These are phyloP conservation scores for Triops longicaudatus DNA, from an alignment of 1,140 invertebrate species.

Conservation along the genomic window DNA sequence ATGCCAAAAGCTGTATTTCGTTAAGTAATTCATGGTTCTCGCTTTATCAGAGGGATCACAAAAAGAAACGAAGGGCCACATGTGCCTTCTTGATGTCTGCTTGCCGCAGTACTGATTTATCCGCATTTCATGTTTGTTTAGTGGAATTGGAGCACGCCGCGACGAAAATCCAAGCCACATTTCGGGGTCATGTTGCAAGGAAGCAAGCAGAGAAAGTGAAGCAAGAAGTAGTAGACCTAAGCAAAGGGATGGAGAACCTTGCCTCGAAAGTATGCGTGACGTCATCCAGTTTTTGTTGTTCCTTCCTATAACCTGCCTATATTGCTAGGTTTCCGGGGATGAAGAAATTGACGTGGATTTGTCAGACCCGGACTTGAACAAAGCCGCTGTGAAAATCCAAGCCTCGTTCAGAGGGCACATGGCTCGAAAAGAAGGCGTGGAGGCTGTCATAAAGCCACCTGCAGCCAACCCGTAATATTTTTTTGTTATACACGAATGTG, in stretches of 20 bases:
- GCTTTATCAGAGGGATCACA: neutral
- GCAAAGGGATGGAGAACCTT: slow-evolving; percentile 43
- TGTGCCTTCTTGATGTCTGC: neutral
- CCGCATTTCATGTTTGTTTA: neutral
- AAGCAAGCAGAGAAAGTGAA: slow-evolving; percentile 49
- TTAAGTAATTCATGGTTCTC: neutral
- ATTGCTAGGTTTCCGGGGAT: slow-evolving; percentile 40
- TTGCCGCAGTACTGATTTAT: neutral
- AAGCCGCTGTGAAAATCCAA: slow-evolving; percentile 86
- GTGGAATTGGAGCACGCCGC: slow-evolving; percentile 51
- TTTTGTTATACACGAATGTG: neutral
- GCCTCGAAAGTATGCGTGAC: slow-evolving; percentile 48
- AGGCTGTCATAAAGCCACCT: neutral
- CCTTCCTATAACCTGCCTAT: neutral
- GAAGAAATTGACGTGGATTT: slow-evolving; percentile 67
- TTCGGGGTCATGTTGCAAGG: slow-evolving; percentile 51
- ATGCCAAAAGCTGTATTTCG: neutral
- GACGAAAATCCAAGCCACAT: slow-evolving; percentile 57
- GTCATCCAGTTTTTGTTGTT: neutral
- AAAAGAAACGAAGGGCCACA: neutral
- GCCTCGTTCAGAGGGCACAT: slow-evolving; percentile 85
- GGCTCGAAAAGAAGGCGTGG: slow-evolving; percentile 53
- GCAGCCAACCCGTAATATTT: neutral
- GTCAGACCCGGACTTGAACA: slow-evolving; percentile 73
- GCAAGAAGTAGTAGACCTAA: slow-evolving; percentile 41